A percentile compares a stretch with the other conserved stretches of the same genome.
Evolutionary conservation across 2,888 invertebrate genomes (phyloP).

Genomic region (Isoperla grammatica): DNA sequence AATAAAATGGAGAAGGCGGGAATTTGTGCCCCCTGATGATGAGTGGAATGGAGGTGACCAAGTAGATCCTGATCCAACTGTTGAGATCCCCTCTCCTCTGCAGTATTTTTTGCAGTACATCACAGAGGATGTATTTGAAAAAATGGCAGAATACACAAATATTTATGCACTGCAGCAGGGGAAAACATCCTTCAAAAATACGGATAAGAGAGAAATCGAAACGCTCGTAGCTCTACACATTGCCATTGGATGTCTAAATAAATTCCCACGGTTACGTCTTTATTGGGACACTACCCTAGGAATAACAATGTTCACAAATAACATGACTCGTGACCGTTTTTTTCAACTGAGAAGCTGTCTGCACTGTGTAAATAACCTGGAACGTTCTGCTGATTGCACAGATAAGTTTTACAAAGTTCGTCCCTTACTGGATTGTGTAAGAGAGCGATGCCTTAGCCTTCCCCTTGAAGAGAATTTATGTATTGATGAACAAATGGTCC

Average conservation of each 20-base stretch:
- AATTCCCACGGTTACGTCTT: conserved; percentile 22
- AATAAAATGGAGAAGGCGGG: too few relatives aligned
- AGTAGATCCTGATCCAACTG: too few relatives aligned
- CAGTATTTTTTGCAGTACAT: too few relatives aligned
- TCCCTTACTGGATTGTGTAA: conserved; percentile 31
- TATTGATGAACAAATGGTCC: conserved; percentile 34
- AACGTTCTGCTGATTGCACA: conserved; percentile 20
- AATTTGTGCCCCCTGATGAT: too few relatives aligned
- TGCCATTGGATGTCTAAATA: conserved; percentile 13
- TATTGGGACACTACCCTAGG: conserved; percentile 24
- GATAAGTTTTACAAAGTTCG: conserved; percentile 33
- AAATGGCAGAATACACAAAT: conserved; percentile 3
- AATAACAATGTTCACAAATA: conserved; percentile 31
- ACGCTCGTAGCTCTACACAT: conserved; percentile 16
- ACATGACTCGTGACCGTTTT: too few relatives aligned
- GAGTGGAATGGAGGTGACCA: too few relatives aligned
- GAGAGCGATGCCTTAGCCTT: conserved; percentile 28
- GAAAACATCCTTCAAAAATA: conserved; percentile 14
- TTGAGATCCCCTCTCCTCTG: too few relatives aligned
- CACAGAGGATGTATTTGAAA: too few relatives aligned
- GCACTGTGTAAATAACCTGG: conserved; percentile 31
- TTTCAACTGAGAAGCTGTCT: too few relatives aligned
- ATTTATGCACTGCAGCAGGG: conserved; percentile 20
- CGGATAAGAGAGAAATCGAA: conserved; percentile 13
- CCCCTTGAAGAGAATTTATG: conserved; percentile 26